Evolutionary conservation across 2,888 invertebrate species (phyloP), one percentile per base, ranked within the genome.

Genomic region (Trachelus stipa): DNA sequence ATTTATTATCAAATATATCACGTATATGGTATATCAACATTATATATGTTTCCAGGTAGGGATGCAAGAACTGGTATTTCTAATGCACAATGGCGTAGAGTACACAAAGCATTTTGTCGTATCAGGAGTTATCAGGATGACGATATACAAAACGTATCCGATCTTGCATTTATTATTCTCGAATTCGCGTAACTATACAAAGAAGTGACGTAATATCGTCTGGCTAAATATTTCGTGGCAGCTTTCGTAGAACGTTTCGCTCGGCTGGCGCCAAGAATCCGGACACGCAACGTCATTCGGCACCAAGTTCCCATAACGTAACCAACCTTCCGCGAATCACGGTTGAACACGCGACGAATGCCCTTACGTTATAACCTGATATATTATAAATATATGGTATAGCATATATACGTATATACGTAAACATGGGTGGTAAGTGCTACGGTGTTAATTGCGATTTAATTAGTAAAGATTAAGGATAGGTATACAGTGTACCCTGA

Each of bases 251-350:
- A 71, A 31, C 30, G 40, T 76, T 76, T 40, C 76, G 34, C 23
- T 4, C 12, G n/a, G 11, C 77, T 77, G 77, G 69, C 77, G 77
- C 77, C 77, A 68, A 73, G 77, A 77, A 68, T 77, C 77, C 69
- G 35, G 77, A 68, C 77, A 77, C 74, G 74, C 77, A 68, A 77
- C 77, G 77, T 77, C 77, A 77, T 74, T 68, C 73, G 68, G 37
- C 40, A 40, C 23, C 40, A 56, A 56, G 40, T 56, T 56, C 9
- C 40, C 23, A 23, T 56, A 56, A 40, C 40, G 40, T 15, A 40
- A 15, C 15, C 40, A 15, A 56, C 40, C 40, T 23, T 56, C 23
- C 40, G 56, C 69, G 35, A 77, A 74, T 77, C 74, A 68, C 77
- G 69, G 40, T 40, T n/a, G 12, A 74, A 31, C 77, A 77, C 74